Evolutionary conservation across 2,888 invertebrate genomes (phyloP).

Genomic region (Nephrotoma guestfalica): DNA sequence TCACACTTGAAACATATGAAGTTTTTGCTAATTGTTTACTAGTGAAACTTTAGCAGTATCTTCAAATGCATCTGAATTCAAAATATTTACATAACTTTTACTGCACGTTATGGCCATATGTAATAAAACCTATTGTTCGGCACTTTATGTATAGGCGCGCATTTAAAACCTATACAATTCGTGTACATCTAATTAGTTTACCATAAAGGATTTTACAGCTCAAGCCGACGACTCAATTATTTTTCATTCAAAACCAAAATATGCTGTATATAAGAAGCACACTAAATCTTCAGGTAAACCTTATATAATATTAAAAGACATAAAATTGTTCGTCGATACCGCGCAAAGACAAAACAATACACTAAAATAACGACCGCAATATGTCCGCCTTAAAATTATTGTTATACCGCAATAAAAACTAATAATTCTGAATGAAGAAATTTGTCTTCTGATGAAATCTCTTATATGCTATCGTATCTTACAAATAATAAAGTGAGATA

Average conservation of each 20-base stretch:
- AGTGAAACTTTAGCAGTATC: no score
- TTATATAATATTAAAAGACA: no score
- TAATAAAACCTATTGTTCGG: background rate
- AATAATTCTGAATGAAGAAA: background rate
- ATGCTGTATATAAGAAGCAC: background rate
- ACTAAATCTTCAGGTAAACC: background rate
- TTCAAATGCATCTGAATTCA: no score
- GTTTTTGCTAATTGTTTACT: no score
- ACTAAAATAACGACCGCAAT: background rate
- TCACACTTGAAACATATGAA: no score
- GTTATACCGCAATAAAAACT: background rate
- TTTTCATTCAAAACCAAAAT: background rate
- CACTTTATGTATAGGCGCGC: background rate
- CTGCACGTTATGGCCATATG: no score
- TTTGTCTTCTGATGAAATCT: background rate
- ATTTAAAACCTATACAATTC: background rate
- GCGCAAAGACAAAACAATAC: background rate
- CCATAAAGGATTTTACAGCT: background rate
- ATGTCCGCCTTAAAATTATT: background rate
- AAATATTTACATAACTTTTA: no score
- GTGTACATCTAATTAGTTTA: no score
- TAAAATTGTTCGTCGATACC: background rate
- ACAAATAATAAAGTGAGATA: background rate
- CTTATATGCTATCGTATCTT: background rate
- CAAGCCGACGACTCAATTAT: background rate